Evolutionary conservation across 1,140 invertebrate species (phyloP), one percentile per base, ranked within the genome.

Genomic region (Drosophila ercepeae): DNA sequence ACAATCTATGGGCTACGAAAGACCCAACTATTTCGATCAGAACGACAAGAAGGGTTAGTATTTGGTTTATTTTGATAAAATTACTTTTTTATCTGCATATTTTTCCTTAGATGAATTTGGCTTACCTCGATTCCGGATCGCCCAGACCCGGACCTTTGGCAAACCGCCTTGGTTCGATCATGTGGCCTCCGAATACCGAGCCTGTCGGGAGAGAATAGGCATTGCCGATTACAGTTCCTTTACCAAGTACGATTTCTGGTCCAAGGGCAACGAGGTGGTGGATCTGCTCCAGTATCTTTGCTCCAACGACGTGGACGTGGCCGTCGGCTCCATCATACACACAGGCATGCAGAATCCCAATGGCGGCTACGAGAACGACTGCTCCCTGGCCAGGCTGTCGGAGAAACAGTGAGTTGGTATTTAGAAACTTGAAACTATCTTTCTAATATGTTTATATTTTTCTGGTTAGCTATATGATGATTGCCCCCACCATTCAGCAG

Each of bases 291-390:
- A 99, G 91, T 97, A 97, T 90, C 92, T 99, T 8, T 99, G 98
- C 90, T 98, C 98, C 19, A 99, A 99, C 91, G 96, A 99, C 92
- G 96, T 99, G 13, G 97, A 99, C 91, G 96, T 99, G 7, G 96
- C 97, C 1, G 93, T 98, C 27, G 98, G 98, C 19, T 96, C 96
- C 78, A 98, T 99, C 58, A 97, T 99, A 71, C 98, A 99, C 83
- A 99, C 98, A 4, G 99, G 98, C 57, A 99, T 99, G 98, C 98
- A 99, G 92, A 99, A 99, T 92, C 92, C 94, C 75, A 92, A 94
- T 8, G 99, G 99, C 11, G 99, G 99, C 13, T 99, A 99, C 92
- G 98, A 99, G 92, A 99, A 99, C 91, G 99, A 99, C 92, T 99
- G 98, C 92, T 99, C 97, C 75, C 92, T 99, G 45, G 97, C 97